phyloP scores from a whole-genome alignment of 1,140 invertebrate genomes.

The Idris sp. region DNA sequence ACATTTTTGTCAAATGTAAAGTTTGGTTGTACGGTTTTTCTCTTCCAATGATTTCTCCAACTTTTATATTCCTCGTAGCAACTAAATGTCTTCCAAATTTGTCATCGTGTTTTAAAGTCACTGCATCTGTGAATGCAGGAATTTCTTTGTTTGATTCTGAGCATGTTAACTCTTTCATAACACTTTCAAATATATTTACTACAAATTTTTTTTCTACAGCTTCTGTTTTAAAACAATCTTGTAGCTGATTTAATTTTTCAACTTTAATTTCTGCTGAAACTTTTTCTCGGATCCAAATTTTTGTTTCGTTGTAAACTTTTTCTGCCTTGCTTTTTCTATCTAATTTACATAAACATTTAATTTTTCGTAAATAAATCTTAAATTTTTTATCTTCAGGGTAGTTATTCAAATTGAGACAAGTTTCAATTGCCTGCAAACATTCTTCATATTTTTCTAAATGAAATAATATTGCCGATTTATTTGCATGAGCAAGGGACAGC shows the following conservation, averaged over 20 bases:
- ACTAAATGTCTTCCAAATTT: slow-evolving; percentile 52
- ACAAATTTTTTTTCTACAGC: not conserved
- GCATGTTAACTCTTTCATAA: not conserved
- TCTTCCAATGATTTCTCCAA: slow-evolving; percentile 86
- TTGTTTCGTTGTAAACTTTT: too few relatives aligned
- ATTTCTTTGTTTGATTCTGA: not conserved
- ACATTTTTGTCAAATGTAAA: slow-evolving; percentile 80
- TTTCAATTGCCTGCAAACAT: slow-evolving; percentile 78
- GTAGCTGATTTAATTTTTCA: too few relatives aligned
- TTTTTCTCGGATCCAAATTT: slow-evolving; percentile 4
- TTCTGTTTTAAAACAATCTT: too few relatives aligned
- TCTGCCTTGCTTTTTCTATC: too few relatives aligned
- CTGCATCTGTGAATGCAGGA: not conserved
- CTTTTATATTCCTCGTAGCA: slow-evolving; percentile 81
- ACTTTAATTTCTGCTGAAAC: not conserved
- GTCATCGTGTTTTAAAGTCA: not conserved
- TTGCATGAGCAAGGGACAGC: not conserved
- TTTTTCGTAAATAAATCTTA: slow-evolving; percentile 52
- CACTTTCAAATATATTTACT: not conserved
- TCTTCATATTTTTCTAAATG: slow-evolving; percentile 78
- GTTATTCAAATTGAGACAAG: slow-evolving; percentile 45
- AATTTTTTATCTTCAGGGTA: slow-evolving; percentile 58
- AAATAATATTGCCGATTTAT: not conserved
- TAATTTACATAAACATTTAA: slow-evolving; percentile 28
- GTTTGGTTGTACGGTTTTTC: slow-evolving; percentile 87